phyloP scores from a whole-genome alignment of 2,113 vertebrate genomes.

The Strigops habroptila region DNA sequence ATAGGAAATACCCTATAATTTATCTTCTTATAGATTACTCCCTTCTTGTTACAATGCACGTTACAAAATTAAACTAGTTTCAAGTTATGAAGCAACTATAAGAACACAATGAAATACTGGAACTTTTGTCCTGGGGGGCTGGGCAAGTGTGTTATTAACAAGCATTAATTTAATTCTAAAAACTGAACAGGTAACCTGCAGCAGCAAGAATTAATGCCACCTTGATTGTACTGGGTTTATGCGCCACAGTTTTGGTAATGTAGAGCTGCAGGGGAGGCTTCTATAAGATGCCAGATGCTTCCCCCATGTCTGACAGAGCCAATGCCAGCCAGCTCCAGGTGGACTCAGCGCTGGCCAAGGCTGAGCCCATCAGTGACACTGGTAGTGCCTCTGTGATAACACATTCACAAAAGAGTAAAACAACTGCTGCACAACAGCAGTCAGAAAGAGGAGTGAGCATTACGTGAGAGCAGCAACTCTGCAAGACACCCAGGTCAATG shows the following conservation, averaged over 20 bases:
- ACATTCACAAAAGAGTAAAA: background rate
- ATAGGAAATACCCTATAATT: background rate
- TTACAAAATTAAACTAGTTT: background rate
- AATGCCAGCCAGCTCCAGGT: background rate
- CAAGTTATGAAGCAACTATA: background rate
- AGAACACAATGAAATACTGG: background rate
- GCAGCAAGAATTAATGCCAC: background rate
- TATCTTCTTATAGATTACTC: background rate
- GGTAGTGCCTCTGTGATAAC: fast-evolving
- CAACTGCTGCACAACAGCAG: background rate
- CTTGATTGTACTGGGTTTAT: background rate
- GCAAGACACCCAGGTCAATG: background rate
- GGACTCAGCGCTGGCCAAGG: fast-evolving
- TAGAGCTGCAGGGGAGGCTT: background rate
- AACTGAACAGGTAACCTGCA: background rate
- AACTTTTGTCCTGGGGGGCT: background rate
- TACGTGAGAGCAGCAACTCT: background rate
- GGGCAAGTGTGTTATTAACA: background rate
- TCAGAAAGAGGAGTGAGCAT: background rate
- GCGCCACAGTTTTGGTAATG: fast-evolving
- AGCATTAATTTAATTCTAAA: background rate
- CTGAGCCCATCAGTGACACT: fast-evolving
- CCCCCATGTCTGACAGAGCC: background rate
- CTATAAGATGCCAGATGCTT: background rate
- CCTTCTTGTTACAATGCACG: background rate